These are phyloP conservation scores for Melopsittacus undulatus DNA, from an alignment of 2,797 vertebrate genomes.

Conservation along the genomic window DNA sequence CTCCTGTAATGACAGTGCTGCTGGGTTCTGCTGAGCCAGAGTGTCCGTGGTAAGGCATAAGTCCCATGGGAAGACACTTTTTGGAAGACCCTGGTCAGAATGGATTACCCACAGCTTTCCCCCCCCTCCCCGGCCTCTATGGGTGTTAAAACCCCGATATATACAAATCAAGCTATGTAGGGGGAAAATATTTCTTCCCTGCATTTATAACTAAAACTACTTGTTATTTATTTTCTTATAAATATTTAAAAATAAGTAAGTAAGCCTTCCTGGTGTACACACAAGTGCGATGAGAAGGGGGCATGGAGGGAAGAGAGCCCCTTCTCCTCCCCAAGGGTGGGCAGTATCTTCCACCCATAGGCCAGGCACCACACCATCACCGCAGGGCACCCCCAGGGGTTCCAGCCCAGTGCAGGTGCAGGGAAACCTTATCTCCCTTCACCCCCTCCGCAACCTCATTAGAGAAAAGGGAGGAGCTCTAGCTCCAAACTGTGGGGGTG, in stretches of 20 bases:
- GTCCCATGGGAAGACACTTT: neutral
- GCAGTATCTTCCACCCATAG: neutral
- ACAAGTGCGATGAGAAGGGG: neutral
- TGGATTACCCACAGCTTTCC: neutral
- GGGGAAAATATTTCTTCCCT: neutral
- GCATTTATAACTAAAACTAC: neutral
- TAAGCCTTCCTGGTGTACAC: neutral
- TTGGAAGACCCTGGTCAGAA: neutral
- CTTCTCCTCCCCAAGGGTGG: neutral
- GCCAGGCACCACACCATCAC: neutral
- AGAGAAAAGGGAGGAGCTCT: neutral
- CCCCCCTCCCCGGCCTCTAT: neutral
- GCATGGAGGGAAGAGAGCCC: neutral
- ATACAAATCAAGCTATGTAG: neutral
- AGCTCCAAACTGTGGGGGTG: neutral
- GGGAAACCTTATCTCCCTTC: neutral
- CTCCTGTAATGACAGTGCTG: accelerated
- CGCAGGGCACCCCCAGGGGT: neutral
- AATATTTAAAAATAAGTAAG: neutral
- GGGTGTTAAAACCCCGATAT: neutral
- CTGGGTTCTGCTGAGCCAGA: neutral
- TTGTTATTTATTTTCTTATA: neutral
- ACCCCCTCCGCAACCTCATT: neutral
- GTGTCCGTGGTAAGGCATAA: accelerated
- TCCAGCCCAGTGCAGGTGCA: neutral